Evolutionary conservation across 2,888 invertebrate genomes (phyloP).

Genomic region (Itoplectis maculator): DNA sequence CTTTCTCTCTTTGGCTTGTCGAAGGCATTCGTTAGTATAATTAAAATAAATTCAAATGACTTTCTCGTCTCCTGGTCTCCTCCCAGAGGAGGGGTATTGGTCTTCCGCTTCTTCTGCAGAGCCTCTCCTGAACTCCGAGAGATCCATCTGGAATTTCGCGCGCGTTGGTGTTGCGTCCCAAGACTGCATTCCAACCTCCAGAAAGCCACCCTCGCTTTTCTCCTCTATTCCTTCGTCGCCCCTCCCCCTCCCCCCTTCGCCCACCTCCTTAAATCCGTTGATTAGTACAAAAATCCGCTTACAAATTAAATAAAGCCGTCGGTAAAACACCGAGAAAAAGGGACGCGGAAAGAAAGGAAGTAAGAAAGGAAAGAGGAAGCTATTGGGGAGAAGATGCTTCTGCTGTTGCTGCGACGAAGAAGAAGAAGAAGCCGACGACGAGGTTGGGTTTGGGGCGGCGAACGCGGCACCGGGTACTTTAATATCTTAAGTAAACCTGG

Average conservation of each 20-base stretch:
- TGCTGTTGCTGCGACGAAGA: no score
- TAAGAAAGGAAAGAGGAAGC: conserved; percentile 68
- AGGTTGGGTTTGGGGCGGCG: conserved; percentile 31
- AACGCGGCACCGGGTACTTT: conserved; percentile 76
- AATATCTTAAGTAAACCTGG: conserved; percentile 84
- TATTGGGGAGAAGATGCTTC: conserved; percentile 41
- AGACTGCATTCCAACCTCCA: conserved; percentile 45
- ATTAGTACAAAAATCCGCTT: conserved; percentile 84
- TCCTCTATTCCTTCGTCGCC: conserved; percentile 42
- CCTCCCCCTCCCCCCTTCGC: conserved; percentile 60
- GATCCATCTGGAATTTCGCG: conserved; percentile 61
- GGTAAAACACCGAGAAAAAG: conserved; percentile 74
- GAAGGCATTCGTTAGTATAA: conserved; percentile 83
- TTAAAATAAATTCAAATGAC: conserved; percentile 85
- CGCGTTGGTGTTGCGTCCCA: conserved; percentile 61
- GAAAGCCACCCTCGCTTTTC: conserved; percentile 44
- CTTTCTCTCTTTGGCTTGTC: conserved; percentile 68
- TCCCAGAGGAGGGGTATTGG: conserved; percentile 47
- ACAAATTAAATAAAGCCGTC: conserved; percentile 83
- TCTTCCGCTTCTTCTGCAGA: conserved; percentile 72
- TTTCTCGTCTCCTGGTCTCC: conserved; percentile 77
- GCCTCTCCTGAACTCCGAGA: conserved; percentile 31
- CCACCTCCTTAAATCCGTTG: conserved; percentile 82
- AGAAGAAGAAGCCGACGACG: conserved; percentile 3
- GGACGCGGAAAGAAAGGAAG: conserved; percentile 46